Conservation (phyloP, 23 tunicate genomes). For the Clavelina lepadiformis region DNA sequence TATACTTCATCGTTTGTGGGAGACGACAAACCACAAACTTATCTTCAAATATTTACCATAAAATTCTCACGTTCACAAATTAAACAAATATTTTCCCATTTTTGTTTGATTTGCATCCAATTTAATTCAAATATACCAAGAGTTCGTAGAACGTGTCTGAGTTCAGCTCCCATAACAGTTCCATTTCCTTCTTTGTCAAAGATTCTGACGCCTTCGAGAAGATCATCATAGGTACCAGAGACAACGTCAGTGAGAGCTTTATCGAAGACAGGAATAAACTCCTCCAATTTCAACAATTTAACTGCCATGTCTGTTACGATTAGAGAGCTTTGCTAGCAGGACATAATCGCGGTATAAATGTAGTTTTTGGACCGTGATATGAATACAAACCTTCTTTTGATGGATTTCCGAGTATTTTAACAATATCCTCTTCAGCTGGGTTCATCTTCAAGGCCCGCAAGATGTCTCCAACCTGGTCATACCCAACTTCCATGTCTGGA, state of each 20-base stretch:
- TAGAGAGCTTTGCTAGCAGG: no score
- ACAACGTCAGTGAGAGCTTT: constrained; percentile 9
- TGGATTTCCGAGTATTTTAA: constrained; percentile 30
- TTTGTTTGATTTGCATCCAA: no score
- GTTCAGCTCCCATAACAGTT: constrained; percentile 97
- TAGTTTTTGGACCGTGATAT: neutral
- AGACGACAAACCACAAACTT: neutral
- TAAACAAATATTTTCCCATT: no score
- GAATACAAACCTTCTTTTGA: constrained; percentile 40
- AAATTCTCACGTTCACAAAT: no score
- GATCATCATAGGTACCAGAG: constrained; percentile 43
- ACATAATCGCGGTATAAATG: neutral
- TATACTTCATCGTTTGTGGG: neutral
- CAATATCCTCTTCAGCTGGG: constrained; percentile 42
- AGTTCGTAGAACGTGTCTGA: constrained; percentile 70
- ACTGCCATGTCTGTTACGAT: constrained; percentile 12
- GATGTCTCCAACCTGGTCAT: constrained; percentile 48
- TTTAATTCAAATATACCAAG: constrained; percentile 26
- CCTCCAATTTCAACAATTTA: constrained; percentile 18
- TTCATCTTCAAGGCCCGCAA: constrained; percentile 44
- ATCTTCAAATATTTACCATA: no score
- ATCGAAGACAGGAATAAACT: constrained; percentile 3
- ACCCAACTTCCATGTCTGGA: constrained; percentile 38
- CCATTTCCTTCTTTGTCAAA: constrained; percentile 96
- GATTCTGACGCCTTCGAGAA: constrained; percentile 46